These are phyloP conservation scores for Takifugu ocellatus DNA, from an alignment of 2,797 vertebrate genomes.

Conservation along the genomic window DNA sequence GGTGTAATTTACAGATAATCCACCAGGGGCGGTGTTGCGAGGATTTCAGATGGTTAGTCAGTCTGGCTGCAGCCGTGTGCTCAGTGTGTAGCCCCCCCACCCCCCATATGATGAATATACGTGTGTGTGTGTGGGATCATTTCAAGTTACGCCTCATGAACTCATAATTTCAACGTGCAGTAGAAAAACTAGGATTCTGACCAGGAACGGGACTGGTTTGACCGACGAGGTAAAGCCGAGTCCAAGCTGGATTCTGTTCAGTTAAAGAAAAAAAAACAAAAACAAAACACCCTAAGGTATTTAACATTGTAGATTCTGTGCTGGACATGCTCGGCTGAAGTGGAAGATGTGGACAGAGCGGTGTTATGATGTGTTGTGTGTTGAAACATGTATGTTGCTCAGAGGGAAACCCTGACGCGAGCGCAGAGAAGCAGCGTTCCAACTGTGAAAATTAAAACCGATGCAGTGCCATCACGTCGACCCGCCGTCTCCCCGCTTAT, in stretches of 20 bases:
- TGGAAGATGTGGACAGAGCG: slow-evolving; percentile 7
- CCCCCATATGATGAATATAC: slow-evolving; percentile 4
- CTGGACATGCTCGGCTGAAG: not conserved
- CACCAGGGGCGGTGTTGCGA: too few relatives aligned
- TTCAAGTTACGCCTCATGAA: slow-evolving; percentile 54
- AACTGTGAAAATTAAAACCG: slow-evolving; percentile 64
- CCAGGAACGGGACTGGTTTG: slow-evolving; percentile 29
- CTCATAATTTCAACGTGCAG: slow-evolving; percentile 13
- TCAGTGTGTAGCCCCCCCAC: slow-evolving; percentile 12
- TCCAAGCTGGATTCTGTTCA: not conserved
- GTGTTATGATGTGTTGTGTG: slow-evolving; percentile 32
- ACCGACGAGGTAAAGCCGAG: slow-evolving; percentile 13
- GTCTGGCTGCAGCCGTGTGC: slow-evolving; percentile 21
- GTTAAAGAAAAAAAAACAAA: not conserved
- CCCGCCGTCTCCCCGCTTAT: not conserved
- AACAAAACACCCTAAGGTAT: not conserved
- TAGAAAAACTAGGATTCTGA: slow-evolving; percentile 32
- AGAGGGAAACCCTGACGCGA: slow-evolving; percentile 8
- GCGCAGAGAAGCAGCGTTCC: slow-evolving; percentile 32
- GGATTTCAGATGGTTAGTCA: not conserved
- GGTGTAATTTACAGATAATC: too few relatives aligned
- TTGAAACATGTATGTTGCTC: slow-evolving; percentile 40
- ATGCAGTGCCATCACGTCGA: slow-evolving; percentile 21
- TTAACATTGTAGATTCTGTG: not conserved
- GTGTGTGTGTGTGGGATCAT: slow-evolving; percentile 25